Conservation (phyloP, 2,888 invertebrate species). For the Chesias legatella region DNA sequence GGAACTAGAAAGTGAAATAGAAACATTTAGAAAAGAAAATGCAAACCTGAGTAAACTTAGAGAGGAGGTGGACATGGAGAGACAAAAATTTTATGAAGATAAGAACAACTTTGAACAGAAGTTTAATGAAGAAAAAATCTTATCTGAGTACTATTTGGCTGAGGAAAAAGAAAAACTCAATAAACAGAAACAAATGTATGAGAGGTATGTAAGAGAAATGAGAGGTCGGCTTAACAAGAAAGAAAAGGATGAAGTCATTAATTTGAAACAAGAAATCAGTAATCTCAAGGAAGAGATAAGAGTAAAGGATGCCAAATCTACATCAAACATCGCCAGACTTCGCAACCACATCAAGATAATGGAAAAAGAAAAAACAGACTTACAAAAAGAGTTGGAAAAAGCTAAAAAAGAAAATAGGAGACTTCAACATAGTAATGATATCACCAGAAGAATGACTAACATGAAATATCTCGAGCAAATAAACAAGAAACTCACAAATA, state of each 20-base stretch:
- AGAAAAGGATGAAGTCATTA: constrained; percentile 85
- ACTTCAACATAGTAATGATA: constrained; percentile 80
- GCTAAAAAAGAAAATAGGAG: constrained; percentile 84
- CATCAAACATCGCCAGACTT: constrained; percentile 85
- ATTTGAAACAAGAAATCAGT: constrained; percentile 83
- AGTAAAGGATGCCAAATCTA: constrained; percentile 87
- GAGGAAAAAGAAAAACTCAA: constrained; percentile 85
- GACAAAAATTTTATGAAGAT: constrained; percentile 82
- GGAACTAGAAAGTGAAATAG: constrained; percentile 83
- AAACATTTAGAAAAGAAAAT: constrained; percentile 77
- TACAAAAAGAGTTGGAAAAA: constrained; percentile 84
- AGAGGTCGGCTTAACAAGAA: constrained; percentile 83
- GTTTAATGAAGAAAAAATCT: constrained; percentile 83
- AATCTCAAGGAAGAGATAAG: constrained; percentile 84
- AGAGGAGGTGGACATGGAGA: constrained; percentile 82
- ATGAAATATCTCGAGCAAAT: constrained; percentile 88
- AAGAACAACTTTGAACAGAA: constrained; percentile 80
- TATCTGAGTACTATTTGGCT: constrained; percentile 83
- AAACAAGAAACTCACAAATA: constrained; percentile 77
- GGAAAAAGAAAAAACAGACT: constrained; percentile 84
- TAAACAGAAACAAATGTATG: constrained; percentile 84
- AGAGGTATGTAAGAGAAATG: constrained; percentile 84
- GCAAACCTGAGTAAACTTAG: constrained; percentile 74
- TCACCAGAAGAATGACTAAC: constrained; percentile 80
- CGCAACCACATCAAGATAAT: constrained; percentile 86